Percentiles rank a stretch among this genome's conserved stretches.
Evolutionary conservation across 2,113 vertebrate genomes (phyloP).

Genomic region (Nesoenas mayeri): DNA sequence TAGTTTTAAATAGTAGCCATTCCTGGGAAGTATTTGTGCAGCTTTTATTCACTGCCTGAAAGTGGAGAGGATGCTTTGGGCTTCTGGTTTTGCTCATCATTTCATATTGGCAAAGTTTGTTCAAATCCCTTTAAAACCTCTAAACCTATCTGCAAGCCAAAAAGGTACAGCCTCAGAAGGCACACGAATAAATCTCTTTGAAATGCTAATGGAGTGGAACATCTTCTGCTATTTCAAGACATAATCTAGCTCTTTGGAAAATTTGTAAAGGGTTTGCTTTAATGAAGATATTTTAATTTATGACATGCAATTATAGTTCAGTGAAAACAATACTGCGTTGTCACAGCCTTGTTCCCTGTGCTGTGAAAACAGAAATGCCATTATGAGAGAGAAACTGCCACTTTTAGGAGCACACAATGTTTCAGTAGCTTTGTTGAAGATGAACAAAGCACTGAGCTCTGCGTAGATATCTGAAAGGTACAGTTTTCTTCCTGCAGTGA

Average conservation of each 20-base stretch:
- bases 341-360: conserved; percentile 24
- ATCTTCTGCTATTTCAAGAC: conserved; percentile 62
- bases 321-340: conserved; percentile 51
- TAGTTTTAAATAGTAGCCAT: neutral
- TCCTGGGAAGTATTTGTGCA: neutral
- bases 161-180: conserved; percentile 63
- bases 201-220: conserved; percentile 62
- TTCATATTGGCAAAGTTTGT: conserved; percentile 43
- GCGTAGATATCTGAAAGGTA: conserved; percentile 49
- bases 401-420: conserved; percentile 32
- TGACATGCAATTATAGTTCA: conserved; percentile 44
- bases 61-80: neutral
- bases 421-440: conserved; percentile 46
- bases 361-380: conserved; percentile 25
- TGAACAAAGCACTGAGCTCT: conserved; percentile 49
- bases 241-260: conserved; percentile 55
- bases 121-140: conserved; percentile 64
- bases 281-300: conserved; percentile 62
- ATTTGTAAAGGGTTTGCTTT: conserved; percentile 40
- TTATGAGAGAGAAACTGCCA: conserved; percentile 27
- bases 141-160: conserved; percentile 57
- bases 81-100: conserved; percentile 48
- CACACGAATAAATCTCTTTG: conserved; percentile 71
- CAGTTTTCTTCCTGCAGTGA: conserved; percentile 65
- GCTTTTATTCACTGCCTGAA: neutral